These are phyloP conservation scores for Casuarius casuarius DNA, from an alignment of 2,113 vertebrate genomes.

Conservation along the genomic window DNA sequence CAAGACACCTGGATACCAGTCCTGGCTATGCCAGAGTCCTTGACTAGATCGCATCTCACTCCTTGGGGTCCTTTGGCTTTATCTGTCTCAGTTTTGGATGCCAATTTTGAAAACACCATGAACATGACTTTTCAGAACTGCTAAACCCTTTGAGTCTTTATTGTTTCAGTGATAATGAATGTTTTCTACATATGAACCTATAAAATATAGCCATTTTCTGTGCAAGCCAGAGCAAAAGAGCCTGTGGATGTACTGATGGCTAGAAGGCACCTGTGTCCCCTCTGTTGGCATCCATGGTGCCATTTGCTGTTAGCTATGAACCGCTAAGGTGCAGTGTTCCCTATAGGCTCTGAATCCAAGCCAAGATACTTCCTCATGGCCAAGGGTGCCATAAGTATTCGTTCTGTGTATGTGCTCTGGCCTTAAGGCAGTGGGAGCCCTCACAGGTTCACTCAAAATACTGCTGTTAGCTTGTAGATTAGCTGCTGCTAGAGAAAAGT, in stretches of 20 bases:
- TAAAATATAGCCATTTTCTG: neutral
- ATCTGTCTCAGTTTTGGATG: neutral
- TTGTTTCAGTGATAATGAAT: neutral
- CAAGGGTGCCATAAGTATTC: neutral
- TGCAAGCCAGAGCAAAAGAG: neutral
- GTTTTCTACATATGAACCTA: neutral
- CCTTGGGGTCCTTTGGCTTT: neutral
- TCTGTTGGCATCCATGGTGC: neutral
- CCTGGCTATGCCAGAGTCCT: neutral
- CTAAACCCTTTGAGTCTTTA: neutral
- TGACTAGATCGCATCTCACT: neutral
- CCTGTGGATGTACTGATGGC: fast-evolving
- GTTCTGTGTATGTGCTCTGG: neutral
- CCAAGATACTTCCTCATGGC: neutral
- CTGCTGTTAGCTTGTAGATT: neutral
- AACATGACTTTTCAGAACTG: neutral
- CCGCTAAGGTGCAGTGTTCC: neutral
- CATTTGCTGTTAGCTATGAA: neutral
- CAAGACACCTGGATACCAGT: neutral
- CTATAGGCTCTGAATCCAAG: neutral
- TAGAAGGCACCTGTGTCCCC: neutral
- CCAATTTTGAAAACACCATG: neutral
- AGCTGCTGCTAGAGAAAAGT: neutral
- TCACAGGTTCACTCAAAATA: neutral
- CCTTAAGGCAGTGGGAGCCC: neutral